A percentile compares a stretch with the other conserved stretches of the same genome.
phyloP scores from a whole-genome alignment of 2,797 vertebrate species.

The Parauchenoglanis punctatus region DNA sequence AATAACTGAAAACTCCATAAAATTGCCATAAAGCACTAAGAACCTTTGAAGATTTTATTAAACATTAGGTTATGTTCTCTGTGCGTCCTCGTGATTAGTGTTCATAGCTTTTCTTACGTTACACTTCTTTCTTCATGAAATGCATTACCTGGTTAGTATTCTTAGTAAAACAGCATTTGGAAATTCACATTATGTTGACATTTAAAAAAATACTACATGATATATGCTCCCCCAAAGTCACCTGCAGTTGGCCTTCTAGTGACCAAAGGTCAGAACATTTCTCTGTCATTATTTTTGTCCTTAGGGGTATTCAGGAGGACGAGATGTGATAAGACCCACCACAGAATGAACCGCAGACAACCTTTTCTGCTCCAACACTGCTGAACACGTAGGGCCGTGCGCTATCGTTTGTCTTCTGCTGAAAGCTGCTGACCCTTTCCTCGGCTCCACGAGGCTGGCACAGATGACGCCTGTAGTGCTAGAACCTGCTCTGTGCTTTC shows the following conservation, averaged over 20 bases:
- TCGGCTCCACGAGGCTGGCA: slow-evolving; percentile 17
- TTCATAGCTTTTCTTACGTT: too few species aligned
- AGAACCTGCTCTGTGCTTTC: slow-evolving; percentile 31
- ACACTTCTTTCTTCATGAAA: not conserved
- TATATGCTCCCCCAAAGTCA: not conserved
- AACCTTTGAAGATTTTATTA: not conserved
- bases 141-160: not conserved
- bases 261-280: slow-evolving; percentile 67
- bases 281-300: slow-evolving; percentile 62
- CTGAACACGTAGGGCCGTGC: slow-evolving; percentile 36
- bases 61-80: not conserved
- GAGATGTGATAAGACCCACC: slow-evolving; percentile 18
- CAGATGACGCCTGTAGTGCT: slow-evolving; percentile 5
- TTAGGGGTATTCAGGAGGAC: slow-evolving; percentile 33
- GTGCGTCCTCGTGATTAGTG: too few species aligned
- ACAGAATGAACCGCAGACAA: slow-evolving; percentile 6
- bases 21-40: not conserved
- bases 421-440: slow-evolving; percentile 53
- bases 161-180: not conserved
- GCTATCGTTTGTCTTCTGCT: slow-evolving; percentile 61
- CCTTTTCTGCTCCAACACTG: slow-evolving; percentile 28
- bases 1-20: too few species aligned
- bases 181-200: not conserved
- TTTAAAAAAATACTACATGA: not conserved
- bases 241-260: slow-evolving; percentile 46